phyloP scores from a whole-genome alignment of 2,797 vertebrate genomes.

The Sphenopsis melanotis region DNA sequence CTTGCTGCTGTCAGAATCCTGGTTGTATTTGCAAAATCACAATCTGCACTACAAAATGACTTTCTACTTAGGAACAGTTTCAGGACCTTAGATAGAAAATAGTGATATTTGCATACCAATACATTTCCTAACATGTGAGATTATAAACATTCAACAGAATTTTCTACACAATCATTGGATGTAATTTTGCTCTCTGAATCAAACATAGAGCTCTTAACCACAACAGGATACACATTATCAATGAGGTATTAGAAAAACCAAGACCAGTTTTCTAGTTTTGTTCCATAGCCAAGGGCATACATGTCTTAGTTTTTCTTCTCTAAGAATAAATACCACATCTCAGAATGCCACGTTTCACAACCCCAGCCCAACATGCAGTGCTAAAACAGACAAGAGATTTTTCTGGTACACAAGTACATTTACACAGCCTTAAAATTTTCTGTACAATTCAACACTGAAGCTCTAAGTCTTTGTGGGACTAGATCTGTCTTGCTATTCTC shows the following conservation, averaged over 20 bases:
- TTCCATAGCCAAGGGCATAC: not conserved
- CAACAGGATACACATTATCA: not conserved
- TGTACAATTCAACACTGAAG: not conserved
- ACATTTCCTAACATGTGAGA: not conserved
- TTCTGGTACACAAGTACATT: not conserved
- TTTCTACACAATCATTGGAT: not conserved
- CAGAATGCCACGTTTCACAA: not conserved
- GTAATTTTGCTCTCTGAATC: not conserved
- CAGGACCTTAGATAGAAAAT: not conserved
- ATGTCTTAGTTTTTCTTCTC: not conserved
- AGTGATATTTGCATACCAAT: not conserved
- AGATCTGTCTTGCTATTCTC: not conserved
- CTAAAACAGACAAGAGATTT: not conserved
- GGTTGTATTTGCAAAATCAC: not conserved
- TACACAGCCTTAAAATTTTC: not conserved
- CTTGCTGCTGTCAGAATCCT: not conserved
- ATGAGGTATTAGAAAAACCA: not conserved
- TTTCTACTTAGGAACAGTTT: not conserved
- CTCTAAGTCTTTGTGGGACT: not conserved
- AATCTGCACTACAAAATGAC: not conserved
- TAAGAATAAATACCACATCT: not conserved
- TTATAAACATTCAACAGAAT: not conserved
- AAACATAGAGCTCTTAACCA: not conserved
- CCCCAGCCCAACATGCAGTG: not conserved
- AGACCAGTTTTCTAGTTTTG: not conserved